These are phyloP conservation scores for Molanna angustata DNA, from an alignment of 2,888 invertebrate species.

Conservation along the genomic window DNA sequence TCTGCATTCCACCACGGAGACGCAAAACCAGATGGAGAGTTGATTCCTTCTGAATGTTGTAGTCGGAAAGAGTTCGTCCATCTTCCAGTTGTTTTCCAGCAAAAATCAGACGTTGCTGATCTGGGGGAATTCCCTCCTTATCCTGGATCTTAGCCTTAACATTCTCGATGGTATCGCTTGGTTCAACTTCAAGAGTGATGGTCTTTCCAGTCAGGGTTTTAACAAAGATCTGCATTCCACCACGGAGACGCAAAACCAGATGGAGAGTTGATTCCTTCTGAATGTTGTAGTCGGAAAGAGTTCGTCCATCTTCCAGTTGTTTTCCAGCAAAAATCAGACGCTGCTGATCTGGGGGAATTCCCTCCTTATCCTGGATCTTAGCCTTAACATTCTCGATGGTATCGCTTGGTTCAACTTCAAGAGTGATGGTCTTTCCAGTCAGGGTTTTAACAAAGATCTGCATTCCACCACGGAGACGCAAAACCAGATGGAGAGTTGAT, in stretches of 20 bases:
- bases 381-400: conserved; percentile 62
- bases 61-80: conserved; percentile 64
- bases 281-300: conserved; percentile 63
- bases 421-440: conserved; percentile 58
- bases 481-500: conserved; percentile 52
- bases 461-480: conserved; percentile 61
- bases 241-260: conserved; percentile 58
- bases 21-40: conserved; percentile 66
- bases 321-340: conserved; percentile 63
- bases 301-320: conserved; percentile 66
- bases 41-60: conserved; percentile 66
- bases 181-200: conserved; percentile 61
- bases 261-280: conserved; percentile 62
- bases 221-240: conserved; percentile 89
- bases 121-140: conserved; percentile 61
- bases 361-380: conserved; percentile 54
- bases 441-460: conserved; percentile 61
- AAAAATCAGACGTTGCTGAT: conserved; percentile 61
- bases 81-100: conserved; percentile 70
- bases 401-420: conserved; percentile 58
- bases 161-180: conserved; percentile 59
- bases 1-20: conserved; percentile 84
- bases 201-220: conserved; percentile 93
- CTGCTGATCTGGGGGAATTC: conserved; percentile 59
- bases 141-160: conserved; percentile 59